phyloP scores from a whole-genome alignment of 2,888 invertebrate species.

The Tiliacea citrago region DNA sequence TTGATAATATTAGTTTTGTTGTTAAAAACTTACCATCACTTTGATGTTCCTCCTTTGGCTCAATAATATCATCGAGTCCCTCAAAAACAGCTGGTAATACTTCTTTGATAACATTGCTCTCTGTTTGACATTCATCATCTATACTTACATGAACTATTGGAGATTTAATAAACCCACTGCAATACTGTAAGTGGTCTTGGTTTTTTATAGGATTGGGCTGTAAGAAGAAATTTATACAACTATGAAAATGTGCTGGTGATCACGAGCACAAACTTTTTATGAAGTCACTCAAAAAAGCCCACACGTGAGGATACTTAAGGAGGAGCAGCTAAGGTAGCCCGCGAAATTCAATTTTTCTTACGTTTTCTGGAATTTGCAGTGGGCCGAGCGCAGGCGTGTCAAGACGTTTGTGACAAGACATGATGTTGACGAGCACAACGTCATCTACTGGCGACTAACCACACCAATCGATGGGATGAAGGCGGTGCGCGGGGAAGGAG shows the following conservation, averaged over 20 bases:
- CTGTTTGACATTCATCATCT: background rate
- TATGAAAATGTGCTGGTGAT: background rate
- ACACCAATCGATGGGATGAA: no score
- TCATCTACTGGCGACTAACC: no score
- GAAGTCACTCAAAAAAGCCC: no score
- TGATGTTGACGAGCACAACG: no score
- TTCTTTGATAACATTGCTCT: background rate
- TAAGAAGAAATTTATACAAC: background rate
- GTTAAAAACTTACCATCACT: background rate
- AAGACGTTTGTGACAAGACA: no score
- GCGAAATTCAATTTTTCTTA: no score
- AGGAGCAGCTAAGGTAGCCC: no score
- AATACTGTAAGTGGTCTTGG: background rate
- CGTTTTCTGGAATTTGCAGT: no score
- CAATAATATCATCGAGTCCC: background rate
- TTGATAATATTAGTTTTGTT: no score
- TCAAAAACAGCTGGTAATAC: background rate
- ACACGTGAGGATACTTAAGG: no score
- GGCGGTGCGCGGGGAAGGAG: no score
- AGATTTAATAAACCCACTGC: background rate
- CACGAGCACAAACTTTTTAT: background rate
- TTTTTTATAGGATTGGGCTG: background rate
- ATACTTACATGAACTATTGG: background rate
- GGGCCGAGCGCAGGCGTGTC: no score
- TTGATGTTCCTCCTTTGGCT: background rate